Conservation (phyloP, 2,797 vertebrate species). For the Glyptemys insculpta region DNA sequence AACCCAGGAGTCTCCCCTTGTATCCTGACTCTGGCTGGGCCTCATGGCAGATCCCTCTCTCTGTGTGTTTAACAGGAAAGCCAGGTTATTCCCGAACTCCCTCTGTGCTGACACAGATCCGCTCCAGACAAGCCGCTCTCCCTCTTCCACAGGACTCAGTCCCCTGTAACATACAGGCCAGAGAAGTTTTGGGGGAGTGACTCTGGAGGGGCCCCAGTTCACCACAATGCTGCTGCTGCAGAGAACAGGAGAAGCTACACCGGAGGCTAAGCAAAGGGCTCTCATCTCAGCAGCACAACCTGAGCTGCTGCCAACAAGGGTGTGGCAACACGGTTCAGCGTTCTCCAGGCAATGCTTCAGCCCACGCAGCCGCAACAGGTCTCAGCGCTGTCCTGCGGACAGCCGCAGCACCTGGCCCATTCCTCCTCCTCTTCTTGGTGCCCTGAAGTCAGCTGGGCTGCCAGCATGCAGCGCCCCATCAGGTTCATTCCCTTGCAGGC, state of each 20-base stretch:
- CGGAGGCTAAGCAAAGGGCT: neutral
- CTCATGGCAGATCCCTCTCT: neutral
- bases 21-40: neutral
- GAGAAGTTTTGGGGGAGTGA: too few species aligned
- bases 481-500: rapidly evolving
- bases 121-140: too few species aligned
- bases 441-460: rapidly evolving
- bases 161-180: too few species aligned
- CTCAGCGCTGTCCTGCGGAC: neutral
- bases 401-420: slow-evolving; percentile 16
- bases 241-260: neutral
- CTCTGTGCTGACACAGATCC: neutral
- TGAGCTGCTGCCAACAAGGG: neutral
- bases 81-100: neutral
- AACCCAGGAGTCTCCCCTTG: neutral
- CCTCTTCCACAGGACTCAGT: neutral
- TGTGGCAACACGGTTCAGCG: neutral
- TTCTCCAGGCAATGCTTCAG: neutral
- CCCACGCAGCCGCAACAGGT: neutral
- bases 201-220: neutral
- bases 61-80: too few species aligned
- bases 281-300: neutral
- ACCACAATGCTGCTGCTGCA: neutral
- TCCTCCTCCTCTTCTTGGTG: neutral
- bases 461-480: rapidly evolving